Conservation (phyloP, 2,797 vertebrate species). For the Decapterus maruadsi region DNA sequence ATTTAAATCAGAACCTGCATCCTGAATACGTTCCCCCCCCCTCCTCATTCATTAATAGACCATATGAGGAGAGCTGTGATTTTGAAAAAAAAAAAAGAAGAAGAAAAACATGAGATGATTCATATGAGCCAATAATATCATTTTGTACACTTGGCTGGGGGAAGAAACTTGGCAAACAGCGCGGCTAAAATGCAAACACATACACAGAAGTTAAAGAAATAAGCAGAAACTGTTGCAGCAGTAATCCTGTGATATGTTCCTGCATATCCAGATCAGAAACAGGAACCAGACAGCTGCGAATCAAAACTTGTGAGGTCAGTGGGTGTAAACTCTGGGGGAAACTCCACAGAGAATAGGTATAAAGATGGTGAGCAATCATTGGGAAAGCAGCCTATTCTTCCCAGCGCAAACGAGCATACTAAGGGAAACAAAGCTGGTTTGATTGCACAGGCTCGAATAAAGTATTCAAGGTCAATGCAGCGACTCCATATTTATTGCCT, state of each 20-base stretch:
- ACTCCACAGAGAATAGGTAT: slow-evolving; percentile 18
- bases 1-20: slow-evolving; percentile 33
- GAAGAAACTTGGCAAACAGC: not conserved
- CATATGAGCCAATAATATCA: not conserved
- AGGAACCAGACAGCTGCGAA: slow-evolving; percentile 33
- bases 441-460: slow-evolving; percentile 4
- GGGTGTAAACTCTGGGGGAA: slow-evolving; percentile 46
- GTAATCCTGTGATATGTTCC: slow-evolving; percentile 1
- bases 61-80: not conserved
- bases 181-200: not conserved
- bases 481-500: not conserved
- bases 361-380: slow-evolving; percentile 41
- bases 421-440: slow-evolving; percentile 18
- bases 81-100: not conserved
- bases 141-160: not conserved
- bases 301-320: slow-evolving; percentile 40
- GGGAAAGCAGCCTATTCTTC: slow-evolving; percentile 16
- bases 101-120: slow-evolving; percentile 1
- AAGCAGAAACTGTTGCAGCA: not conserved
- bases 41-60: slow-evolving; percentile 3
- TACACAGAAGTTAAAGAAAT: not conserved
- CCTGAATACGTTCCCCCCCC: not conserved
- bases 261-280: slow-evolving; percentile 27
- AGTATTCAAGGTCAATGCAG: slow-evolving; percentile 26
- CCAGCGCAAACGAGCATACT: not conserved